phyloP scores from a whole-genome alignment of 2,113 vertebrate genomes.

The Gymnogyps californianus region DNA sequence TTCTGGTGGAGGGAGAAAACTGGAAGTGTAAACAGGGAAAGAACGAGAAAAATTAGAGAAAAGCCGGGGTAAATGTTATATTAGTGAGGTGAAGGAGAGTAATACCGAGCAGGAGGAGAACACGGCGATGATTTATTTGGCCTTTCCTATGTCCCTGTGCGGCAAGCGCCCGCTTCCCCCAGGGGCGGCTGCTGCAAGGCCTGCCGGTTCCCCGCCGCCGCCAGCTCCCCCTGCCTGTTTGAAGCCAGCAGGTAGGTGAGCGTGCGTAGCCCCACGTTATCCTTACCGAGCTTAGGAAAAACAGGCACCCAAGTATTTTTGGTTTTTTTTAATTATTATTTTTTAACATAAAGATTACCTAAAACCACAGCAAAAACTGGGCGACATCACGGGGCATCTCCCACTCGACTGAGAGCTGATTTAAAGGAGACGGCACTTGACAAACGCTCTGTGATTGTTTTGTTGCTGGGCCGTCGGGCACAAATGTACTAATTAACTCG shows the following conservation, averaged over 20 bases:
- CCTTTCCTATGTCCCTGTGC: neutral
- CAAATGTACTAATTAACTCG: neutral
- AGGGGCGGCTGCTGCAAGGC: neutral
- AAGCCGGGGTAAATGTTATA: neutral
- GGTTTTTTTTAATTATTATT: neutral
- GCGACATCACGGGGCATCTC: fast-evolving
- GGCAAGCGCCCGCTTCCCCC: neutral
- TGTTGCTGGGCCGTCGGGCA: neutral
- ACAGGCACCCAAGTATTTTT: too few species aligned
- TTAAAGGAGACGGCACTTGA: neutral
- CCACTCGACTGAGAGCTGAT: neutral
- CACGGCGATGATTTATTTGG: neutral
- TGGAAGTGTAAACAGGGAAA: neutral
- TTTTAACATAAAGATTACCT: neutral
- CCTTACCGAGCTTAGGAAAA: neutral
- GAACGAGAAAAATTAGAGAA: neutral
- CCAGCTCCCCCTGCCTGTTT: too few species aligned
- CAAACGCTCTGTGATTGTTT: neutral
- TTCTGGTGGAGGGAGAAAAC: neutral
- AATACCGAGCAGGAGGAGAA: neutral
- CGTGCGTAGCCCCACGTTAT: too few species aligned
- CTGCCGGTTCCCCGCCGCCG: neutral
- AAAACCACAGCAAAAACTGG: neutral
- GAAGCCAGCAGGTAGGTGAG: neutral
- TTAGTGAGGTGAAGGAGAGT: neutral